Conservation (phyloP, 2,113 vertebrate genomes). For the Rissa tridactyla region DNA sequence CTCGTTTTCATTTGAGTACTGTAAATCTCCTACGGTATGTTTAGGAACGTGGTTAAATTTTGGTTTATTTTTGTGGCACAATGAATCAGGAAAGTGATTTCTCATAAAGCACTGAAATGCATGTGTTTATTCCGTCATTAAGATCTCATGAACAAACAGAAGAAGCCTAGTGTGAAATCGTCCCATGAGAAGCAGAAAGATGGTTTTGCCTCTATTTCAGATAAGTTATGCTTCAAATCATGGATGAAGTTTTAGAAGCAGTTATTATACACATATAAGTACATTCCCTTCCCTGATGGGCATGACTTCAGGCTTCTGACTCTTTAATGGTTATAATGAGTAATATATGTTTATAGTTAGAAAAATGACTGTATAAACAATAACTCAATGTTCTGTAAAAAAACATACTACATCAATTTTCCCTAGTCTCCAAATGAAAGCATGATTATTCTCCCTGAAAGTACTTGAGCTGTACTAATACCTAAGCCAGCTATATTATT, state of each 20-base stretch:
- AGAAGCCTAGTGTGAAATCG: not conserved
- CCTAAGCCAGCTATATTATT: not conserved
- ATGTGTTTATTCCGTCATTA: not conserved
- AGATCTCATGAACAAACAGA: not conserved
- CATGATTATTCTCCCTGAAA: constrained; percentile 21
- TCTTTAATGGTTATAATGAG: not conserved
- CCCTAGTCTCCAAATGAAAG: not conserved
- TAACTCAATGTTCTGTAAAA: constrained; percentile 27
- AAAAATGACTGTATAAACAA: constrained; percentile 14
- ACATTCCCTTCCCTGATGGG: not conserved
- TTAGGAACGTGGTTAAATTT: not conserved
- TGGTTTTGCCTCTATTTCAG: not conserved
- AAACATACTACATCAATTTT: not conserved
- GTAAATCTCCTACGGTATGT: not conserved
- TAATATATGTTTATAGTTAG: constrained; percentile 4
- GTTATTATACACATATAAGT: not conserved
- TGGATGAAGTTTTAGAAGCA: not conserved
- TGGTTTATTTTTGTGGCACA: not conserved
- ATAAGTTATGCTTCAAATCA: not conserved
- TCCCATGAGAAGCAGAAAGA: not conserved
- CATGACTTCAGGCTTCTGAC: constrained; percentile 2
- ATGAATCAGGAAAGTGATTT: not conserved
- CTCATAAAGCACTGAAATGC: not conserved
- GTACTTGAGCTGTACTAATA: constrained; percentile 7
- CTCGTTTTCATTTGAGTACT: not conserved